Percentiles rank a stretch among this genome's conserved stretches.
These are phyloP conservation scores for Mionectes olivaceus DNA, from an alignment of 2,797 vertebrate genomes.

Conservation along the genomic window DNA sequence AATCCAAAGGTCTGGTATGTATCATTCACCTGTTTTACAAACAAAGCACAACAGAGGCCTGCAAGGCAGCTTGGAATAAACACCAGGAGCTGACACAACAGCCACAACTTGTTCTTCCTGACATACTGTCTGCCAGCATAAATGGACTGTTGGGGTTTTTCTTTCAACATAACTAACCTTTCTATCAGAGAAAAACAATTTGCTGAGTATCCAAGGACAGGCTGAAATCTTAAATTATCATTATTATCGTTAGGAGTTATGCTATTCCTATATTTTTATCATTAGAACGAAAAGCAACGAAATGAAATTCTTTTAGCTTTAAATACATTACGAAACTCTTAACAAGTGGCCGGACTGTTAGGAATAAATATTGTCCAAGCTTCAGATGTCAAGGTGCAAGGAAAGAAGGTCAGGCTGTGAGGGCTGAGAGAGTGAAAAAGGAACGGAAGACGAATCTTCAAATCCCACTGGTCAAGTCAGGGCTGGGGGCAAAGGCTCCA, in stretches of 20 bases:
- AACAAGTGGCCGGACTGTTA: background rate
- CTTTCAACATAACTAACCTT: background rate
- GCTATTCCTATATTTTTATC: background rate
- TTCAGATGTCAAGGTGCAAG: background rate
- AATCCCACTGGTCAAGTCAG: background rate
- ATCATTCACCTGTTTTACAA: constrained; percentile 8
- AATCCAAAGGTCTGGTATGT: background rate
- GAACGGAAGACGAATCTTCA: background rate
- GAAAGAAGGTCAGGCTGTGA: background rate
- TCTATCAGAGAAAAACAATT: background rate
- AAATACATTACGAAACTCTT: background rate
- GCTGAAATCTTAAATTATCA: background rate
- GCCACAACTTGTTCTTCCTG: background rate
- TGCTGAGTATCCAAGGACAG: background rate
- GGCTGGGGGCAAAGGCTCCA: background rate
- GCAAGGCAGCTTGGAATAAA: background rate
- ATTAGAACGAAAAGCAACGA: background rate
- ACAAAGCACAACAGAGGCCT: background rate
- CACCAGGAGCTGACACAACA: constrained; percentile 8
- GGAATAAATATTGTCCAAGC: background rate
- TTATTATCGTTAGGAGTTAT: background rate
- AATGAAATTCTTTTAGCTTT: background rate
- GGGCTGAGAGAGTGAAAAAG: background rate
- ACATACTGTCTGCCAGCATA: background rate
- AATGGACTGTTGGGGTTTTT: background rate